phyloP scores from a whole-genome alignment of 2,888 invertebrate species.

The Ypsolopha scabrella region DNA sequence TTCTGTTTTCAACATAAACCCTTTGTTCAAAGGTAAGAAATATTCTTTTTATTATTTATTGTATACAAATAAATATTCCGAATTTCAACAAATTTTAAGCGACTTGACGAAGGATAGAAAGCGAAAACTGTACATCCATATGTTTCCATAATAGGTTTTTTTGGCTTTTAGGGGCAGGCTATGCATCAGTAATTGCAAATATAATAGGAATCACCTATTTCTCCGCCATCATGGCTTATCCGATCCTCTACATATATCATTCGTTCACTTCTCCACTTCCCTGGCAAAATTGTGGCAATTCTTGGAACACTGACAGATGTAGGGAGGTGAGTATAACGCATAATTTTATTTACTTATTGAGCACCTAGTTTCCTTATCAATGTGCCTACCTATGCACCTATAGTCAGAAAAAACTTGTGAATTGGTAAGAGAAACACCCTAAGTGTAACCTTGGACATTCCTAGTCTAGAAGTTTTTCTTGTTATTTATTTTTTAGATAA shows the following conservation, averaged over 20 bases:
- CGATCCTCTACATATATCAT: constrained; percentile 82
- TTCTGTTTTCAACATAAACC: constrained; percentile 83
- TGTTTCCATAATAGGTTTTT: neutral
- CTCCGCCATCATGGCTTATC: constrained; percentile 88
- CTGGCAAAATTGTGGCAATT: constrained; percentile 82
- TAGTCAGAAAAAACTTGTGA: too few relatives aligned
- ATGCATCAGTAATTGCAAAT: constrained; percentile 84
- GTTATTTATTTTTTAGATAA: constrained; percentile 37
- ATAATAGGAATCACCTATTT: constrained; percentile 86
- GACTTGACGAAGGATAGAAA: too few relatives aligned
- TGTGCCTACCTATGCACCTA: too few relatives aligned
- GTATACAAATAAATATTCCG: too few relatives aligned
- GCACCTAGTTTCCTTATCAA: too few relatives aligned
- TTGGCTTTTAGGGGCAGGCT: constrained; percentile 79
- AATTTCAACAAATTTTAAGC: too few relatives aligned
- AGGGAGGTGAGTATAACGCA: constrained; percentile 53
- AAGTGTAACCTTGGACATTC: too few relatives aligned
- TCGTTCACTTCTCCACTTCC: constrained; percentile 76
- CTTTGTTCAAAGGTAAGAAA: constrained; percentile 84
- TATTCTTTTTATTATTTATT: too few relatives aligned
- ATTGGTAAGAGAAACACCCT: too few relatives aligned
- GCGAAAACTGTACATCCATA: too few relatives aligned
- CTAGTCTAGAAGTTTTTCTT: neutral
- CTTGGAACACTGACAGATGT: constrained; percentile 87
- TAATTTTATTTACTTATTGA: too few relatives aligned